Evolutionary conservation across 1,140 invertebrate species (phyloP).

Genomic region (Mamestra configurata): DNA sequence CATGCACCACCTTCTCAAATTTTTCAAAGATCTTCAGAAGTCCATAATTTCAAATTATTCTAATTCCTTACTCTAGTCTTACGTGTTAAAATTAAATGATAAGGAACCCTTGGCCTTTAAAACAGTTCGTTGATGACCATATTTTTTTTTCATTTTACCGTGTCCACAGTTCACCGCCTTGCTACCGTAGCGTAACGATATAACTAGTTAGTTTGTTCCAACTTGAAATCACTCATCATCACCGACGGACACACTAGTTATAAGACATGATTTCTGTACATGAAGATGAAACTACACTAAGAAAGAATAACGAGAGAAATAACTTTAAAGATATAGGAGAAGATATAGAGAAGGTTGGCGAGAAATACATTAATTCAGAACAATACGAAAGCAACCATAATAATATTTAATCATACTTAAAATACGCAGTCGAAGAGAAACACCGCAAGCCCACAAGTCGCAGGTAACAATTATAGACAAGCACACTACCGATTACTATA

Average conservation of each 20-base stretch:
- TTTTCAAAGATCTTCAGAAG: too few relatives aligned
- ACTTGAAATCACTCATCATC: constrained; percentile 3
- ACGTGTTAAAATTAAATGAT: too few relatives aligned
- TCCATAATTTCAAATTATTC: too few relatives aligned
- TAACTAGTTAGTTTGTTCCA: constrained; percentile 29
- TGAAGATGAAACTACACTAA: too few relatives aligned
- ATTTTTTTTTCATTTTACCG: constrained; percentile 10
- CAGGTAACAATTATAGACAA: constrained; percentile 38
- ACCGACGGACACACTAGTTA: constrained; percentile 7
- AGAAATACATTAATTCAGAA: background rate
- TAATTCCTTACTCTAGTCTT: too few relatives aligned
- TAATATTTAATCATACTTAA: constrained; percentile 22
- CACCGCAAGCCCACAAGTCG: constrained; percentile 13
- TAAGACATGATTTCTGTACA: background rate
- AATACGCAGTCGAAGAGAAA: background rate
- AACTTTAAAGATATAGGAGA: too few relatives aligned
- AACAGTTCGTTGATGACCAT: background rate
- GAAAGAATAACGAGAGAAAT: too few relatives aligned
- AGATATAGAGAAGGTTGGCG: too few relatives aligned
- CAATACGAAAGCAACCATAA: background rate
- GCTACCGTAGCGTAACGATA: constrained; percentile 36
- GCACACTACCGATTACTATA: constrained; percentile 32
- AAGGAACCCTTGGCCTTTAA: constrained; percentile 8
- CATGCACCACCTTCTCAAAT: too few relatives aligned
- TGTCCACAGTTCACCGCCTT: constrained; percentile 36